Evolutionary conservation across 2,888 invertebrate genomes (phyloP).

Genomic region (Cantharis rufa): DNA sequence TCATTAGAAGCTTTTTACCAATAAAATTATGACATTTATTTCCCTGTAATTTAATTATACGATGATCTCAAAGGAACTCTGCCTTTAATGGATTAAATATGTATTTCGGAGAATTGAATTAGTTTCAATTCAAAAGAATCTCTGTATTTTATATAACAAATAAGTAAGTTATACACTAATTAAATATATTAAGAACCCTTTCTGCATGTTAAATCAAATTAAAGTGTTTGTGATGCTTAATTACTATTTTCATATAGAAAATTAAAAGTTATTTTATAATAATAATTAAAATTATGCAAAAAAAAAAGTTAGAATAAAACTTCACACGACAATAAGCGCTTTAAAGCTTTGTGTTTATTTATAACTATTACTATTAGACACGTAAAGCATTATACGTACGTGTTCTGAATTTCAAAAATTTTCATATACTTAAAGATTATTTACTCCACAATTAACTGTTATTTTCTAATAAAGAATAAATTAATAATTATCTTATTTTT

Average conservation of each 20-base stretch:
- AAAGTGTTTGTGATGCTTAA: too few species aligned
- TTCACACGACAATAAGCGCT: not conserved
- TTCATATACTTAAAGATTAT: slow-evolving; percentile 16
- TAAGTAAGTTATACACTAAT: not conserved
- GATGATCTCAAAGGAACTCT: not conserved
- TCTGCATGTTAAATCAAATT: not conserved
- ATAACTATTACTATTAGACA: not conserved
- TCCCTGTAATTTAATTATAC: not conserved
- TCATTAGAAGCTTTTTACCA: not conserved
- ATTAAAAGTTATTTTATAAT: not conserved
- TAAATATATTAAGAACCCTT: not conserved
- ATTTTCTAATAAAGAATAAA: not conserved
- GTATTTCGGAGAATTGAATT: not conserved
- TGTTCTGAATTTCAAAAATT: not conserved
- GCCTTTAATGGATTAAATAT: not conserved
- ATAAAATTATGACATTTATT: not conserved
- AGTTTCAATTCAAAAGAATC: not conserved
- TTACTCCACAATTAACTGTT: slow-evolving; percentile 20
- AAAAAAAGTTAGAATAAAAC: not conserved
- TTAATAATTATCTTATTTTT: not conserved
- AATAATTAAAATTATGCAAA: not conserved
- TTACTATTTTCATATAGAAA: not conserved
- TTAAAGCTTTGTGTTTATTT: not conserved
- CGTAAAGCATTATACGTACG: not conserved
- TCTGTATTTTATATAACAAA: not conserved